phyloP scores from a whole-genome alignment of 2,888 invertebrate genomes.

The Trichacis sp. region DNA sequence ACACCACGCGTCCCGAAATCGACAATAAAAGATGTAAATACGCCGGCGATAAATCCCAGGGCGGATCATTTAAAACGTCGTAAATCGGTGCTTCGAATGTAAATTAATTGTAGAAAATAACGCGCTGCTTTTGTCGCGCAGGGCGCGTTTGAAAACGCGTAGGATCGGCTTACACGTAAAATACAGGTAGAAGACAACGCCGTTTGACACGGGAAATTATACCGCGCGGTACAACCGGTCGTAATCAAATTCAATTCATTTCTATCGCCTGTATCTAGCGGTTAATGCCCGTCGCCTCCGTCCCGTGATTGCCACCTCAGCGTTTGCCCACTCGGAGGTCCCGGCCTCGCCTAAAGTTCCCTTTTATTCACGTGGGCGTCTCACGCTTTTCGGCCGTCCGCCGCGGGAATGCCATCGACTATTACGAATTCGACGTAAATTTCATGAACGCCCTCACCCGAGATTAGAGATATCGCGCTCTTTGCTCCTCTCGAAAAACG shows the following conservation, averaged over 20 bases:
- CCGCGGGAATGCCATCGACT: background rate
- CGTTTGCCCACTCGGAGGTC: slow-evolving; percentile 1
- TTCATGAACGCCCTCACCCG: background rate
- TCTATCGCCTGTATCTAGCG: background rate
- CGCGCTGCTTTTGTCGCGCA: no score
- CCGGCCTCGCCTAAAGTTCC: background rate
- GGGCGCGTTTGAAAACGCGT: background rate
- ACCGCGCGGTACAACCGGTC: background rate
- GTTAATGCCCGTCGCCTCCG: slow-evolving; percentile 1
- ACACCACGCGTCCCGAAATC: background rate
- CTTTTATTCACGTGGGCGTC: background rate
- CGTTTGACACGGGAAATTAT: background rate
- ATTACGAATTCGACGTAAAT: background rate
- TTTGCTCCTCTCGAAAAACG: background rate
- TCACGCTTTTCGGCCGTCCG: background rate
- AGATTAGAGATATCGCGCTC: background rate
- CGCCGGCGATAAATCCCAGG: background rate
- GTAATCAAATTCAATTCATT: slow-evolving; percentile 1
- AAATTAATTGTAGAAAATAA: background rate
- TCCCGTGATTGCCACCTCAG: background rate
- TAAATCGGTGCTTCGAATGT: background rate
- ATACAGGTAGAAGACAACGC: background rate
- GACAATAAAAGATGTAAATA: background rate
- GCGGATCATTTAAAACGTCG: background rate
- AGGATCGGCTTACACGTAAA: background rate